phyloP scores from a whole-genome alignment of 2,113 vertebrate species.

The Callocephalon fimbriatum region DNA sequence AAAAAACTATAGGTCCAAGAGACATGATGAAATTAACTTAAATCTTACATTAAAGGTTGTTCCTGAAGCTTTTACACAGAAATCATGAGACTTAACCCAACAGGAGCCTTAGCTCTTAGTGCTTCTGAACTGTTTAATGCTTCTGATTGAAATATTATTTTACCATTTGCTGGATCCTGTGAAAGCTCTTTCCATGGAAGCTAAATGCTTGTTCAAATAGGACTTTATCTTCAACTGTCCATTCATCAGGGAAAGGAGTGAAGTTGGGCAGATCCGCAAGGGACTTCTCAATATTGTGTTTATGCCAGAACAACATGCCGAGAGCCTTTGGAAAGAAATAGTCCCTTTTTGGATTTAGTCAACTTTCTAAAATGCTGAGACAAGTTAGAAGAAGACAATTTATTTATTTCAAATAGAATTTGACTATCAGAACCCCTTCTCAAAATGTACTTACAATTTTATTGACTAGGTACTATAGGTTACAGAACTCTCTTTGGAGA shows the following conservation, averaged over 20 bases:
- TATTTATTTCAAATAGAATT: neutral
- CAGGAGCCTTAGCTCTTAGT: neutral
- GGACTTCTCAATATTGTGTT: slow-evolving; percentile 98
- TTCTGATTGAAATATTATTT: slow-evolving; percentile 3
- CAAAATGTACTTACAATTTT: neutral
- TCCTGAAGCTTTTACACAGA: neutral
- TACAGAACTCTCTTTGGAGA: slow-evolving; percentile 4
- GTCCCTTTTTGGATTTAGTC: slow-evolving; percentile 62
- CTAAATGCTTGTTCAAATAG: slow-evolving; percentile 99
- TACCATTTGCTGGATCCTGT: slow-evolving; percentile 99
- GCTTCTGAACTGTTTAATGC: neutral
- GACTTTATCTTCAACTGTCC: slow-evolving; percentile 99
- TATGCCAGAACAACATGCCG: slow-evolving; percentile 99
- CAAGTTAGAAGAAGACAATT: neutral
- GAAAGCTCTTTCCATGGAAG: slow-evolving; percentile 99
- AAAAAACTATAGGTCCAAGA: neutral
- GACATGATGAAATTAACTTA: neutral
- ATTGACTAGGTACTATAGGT: neutral
- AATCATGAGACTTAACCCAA: neutral
- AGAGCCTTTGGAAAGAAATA: slow-evolving; percentile 86
- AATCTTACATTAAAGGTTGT: neutral
- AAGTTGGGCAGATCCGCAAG: slow-evolving; percentile 98
- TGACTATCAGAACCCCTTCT: neutral
- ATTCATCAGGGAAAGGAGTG: slow-evolving; percentile 98
- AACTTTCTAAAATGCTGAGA: slow-evolving; percentile 28